phyloP scores from a whole-genome alignment of 2,797 vertebrate species.

The Stomatorhinus walkeri region DNA sequence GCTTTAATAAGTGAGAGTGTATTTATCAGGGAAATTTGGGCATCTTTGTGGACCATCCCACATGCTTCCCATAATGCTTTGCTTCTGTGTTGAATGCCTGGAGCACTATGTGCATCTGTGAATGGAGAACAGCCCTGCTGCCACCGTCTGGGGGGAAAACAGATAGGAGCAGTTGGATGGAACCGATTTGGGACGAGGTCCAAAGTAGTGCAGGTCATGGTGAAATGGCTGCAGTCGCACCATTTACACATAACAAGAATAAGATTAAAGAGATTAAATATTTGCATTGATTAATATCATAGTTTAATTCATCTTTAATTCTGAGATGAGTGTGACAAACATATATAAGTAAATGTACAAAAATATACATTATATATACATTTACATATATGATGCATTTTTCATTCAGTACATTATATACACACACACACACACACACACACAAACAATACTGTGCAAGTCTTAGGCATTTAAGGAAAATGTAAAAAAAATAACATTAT shows the following conservation, averaged over 20 bases:
- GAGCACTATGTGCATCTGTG: conserved; percentile 50
- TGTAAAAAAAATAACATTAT: not conserved
- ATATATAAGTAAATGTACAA: not conserved
- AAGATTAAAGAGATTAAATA: not conserved
- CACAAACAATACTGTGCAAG: not conserved
- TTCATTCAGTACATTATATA: not conserved
- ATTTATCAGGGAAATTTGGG: not conserved
- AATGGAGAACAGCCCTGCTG: conserved; percentile 62
- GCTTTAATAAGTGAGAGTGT: not conserved
- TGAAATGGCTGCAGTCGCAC: conserved; percentile 56
- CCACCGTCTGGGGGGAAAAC: conserved; percentile 42
- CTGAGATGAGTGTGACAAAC: not conserved
- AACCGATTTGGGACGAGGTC: conserved; percentile 50
- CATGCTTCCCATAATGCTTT: conserved; percentile 48
- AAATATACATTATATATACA: not conserved
- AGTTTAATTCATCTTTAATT: not conserved
- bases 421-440: not conserved
- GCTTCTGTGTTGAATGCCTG: conserved; percentile 51
- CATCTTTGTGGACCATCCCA: conserved; percentile 19
- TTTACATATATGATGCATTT: not conserved
- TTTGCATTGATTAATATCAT: not conserved
- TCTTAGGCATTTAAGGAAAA: not conserved
- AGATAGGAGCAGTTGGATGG: conserved; percentile 36
- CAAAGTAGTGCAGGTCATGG: conserved; percentile 53
- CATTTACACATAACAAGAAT: not conserved